These are phyloP conservation scores for Buceros bicornis DNA, from an alignment of 2,797 vertebrate genomes.

Conservation along the genomic window DNA sequence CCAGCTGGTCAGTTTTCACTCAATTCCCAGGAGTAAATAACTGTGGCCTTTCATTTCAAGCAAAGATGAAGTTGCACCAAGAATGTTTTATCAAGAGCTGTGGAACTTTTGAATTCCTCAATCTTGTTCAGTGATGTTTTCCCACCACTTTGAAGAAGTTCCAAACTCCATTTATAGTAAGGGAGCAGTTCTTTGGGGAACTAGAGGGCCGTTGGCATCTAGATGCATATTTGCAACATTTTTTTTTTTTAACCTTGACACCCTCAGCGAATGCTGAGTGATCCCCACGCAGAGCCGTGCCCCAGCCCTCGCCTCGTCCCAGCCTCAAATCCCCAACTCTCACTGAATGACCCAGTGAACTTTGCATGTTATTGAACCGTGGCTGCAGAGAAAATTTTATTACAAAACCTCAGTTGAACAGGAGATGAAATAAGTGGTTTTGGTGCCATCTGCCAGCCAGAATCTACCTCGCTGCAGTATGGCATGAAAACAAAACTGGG, in stretches of 20 bases:
- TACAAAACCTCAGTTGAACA: conserved; percentile 1
- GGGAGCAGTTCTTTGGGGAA: not conserved
- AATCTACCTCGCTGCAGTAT: not conserved
- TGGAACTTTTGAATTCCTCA: not conserved
- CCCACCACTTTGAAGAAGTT: not conserved
- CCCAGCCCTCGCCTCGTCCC: not conserved
- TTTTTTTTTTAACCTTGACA: not conserved
- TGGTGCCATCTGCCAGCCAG: not conserved
- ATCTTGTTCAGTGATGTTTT: not conserved
- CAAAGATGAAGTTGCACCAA: not conserved
- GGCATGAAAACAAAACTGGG: not conserved
- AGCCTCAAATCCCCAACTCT: not conserved
- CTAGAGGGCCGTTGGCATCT: not conserved
- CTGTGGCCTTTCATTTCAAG: not conserved
- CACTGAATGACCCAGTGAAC: not conserved
- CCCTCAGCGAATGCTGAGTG: not conserved
- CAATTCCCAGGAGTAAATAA: not conserved
- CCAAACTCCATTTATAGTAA: not conserved
- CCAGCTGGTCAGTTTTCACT: not conserved
- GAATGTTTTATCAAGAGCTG: not conserved
- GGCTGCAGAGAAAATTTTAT: conserved; percentile 3
- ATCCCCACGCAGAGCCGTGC: not conserved
- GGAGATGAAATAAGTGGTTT: conserved; percentile 10
- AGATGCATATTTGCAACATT: not conserved
- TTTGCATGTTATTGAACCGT: not conserved